These are phyloP conservation scores for Mohoua ochrocephala DNA, from an alignment of 2,113 vertebrate genomes.

Conservation along the genomic window DNA sequence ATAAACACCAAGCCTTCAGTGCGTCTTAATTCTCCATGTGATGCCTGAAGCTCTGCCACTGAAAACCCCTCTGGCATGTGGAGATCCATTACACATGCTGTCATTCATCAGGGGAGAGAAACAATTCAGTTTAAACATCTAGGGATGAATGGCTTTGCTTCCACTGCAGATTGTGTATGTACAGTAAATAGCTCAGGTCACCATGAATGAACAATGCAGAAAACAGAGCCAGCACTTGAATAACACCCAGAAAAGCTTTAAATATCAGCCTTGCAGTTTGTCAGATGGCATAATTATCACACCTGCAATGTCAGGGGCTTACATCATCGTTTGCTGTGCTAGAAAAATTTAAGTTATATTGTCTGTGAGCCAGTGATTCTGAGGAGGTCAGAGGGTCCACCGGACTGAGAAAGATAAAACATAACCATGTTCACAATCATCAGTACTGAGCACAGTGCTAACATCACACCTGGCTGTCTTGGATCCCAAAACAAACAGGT, in stretches of 20 bases:
- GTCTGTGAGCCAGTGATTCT: background rate
- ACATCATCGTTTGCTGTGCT: background rate
- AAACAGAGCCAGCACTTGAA: background rate
- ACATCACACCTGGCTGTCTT: background rate
- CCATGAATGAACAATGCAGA: background rate
- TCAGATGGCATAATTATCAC: background rate
- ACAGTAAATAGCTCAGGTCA: background rate
- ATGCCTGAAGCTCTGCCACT: background rate
- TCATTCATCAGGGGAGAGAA: background rate
- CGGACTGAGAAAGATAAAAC: background rate
- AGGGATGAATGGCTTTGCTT: background rate
- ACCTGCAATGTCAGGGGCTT: background rate
- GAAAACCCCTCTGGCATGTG: background rate
- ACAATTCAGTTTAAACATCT: background rate
- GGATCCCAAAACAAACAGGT: background rate
- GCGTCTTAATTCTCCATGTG: slow-evolving; percentile 9
- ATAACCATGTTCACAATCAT: background rate
- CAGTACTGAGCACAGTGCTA: background rate
- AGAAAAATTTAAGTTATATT: background rate
- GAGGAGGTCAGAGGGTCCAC: background rate
- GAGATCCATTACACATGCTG: background rate
- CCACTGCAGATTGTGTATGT: background rate
- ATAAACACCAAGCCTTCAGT: background rate
- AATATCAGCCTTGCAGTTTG: background rate
- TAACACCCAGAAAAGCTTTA: background rate